Evolutionary conservation across 64 coral and sea anemone species (phyloP).

Genomic region (Trachythela sp.): DNA sequence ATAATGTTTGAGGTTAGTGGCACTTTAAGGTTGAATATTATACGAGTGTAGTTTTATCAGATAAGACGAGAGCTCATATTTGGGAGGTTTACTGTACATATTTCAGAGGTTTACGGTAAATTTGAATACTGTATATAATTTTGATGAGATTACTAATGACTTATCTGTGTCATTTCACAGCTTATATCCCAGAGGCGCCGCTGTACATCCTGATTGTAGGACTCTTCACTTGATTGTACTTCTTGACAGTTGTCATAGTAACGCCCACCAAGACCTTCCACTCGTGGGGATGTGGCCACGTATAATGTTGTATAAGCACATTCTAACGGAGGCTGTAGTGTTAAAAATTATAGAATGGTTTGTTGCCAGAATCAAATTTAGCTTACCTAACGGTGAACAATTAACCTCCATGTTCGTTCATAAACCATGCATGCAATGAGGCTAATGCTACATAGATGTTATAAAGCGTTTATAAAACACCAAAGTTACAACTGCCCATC

Average conservation of each 20-base stretch:
- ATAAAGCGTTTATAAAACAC: no score
- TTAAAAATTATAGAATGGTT: not conserved
- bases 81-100: no score
- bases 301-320: slow-evolving; percentile 81
- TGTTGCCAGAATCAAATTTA: not conserved
- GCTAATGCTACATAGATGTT: no score
- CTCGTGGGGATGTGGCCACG: slow-evolving; percentile 62
- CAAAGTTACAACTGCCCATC: no score
- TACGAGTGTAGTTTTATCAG: no score
- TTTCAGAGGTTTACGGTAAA: no score
- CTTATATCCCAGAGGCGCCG: slow-evolving; percentile 71
- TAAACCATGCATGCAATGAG: no score
- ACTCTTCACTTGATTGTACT: slow-evolving; percentile 56
- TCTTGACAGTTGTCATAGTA: slow-evolving; percentile 84
- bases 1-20: no score
- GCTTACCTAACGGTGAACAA: not conserved
- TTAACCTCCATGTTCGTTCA: no score
- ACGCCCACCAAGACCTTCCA: slow-evolving; percentile 66
- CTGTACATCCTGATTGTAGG: slow-evolving; percentile 69
- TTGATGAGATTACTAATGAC: not conserved
- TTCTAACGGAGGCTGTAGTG: slow-evolving; percentile 67
- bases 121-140: no score
- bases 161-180: slow-evolving; percentile 56
- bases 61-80: no score
- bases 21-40: no score